Evolutionary conservation across 2,797 vertebrate genomes (phyloP), one percentile per base, ranked within the genome.

Genomic region (Acridotheres tristis): DNA sequence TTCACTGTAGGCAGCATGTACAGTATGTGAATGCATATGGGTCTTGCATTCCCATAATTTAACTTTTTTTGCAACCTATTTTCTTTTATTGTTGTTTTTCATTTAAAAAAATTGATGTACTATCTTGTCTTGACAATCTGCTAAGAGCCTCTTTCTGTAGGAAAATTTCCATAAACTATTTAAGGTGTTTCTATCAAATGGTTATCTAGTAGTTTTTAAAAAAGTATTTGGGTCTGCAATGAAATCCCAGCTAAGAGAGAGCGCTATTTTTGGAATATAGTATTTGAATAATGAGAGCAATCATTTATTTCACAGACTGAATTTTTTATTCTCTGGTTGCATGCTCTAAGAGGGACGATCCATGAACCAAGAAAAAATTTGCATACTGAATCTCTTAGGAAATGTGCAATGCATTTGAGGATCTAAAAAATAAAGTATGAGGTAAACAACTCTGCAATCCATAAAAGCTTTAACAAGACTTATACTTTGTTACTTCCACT

Each of bases 401-500:
- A 78, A 75, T 18, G 4, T 3, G 2, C 9, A 69, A 21, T 26
- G 18, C 5, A 21, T 76, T 85, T 91, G 32, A 73, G 15, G 29
- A 85, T 45, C 26, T 73, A 42, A 63, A 75, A 87, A 89, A 55
- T 45, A 84, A 84, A 84, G 32, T 6, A 68, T 12, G 3, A 85
- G 10, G 27, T 48, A 62, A 89, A 75, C 3, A 85, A 45, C 40
- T 62, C 69, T 36, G 38, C 0, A 1, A n/a, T 27, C 34, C 18
- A 1, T 78, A 25, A 75, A 88, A 90, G 19, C 15, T 72, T 86
- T 87, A 38, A 19, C n/a, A 67, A 65, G 15, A 8, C 10, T 45
- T 67, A 8, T 32, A 25, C 0, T 0, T 36, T 23, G 26, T 23
- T 77, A 20, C 38, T 50, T 66, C 34, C 16, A 4, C 42, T 42